Evolutionary conservation across 1,140 invertebrate species (phyloP), one percentile per base, ranked within the genome.

Genomic region (Rhagoletis pomonella): DNA sequence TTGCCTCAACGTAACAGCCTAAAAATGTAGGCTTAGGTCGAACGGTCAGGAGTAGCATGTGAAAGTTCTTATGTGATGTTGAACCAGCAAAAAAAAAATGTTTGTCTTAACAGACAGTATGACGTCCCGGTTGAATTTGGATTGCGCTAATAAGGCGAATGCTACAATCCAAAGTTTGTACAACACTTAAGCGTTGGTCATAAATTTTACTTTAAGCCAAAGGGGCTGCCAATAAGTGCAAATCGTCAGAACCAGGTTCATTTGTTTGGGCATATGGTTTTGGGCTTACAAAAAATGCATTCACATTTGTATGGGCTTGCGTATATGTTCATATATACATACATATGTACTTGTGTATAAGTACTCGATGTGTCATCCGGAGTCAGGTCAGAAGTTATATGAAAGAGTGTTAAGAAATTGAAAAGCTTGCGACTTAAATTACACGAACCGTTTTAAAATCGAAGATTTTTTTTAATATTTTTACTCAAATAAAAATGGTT

Each of bases 111-210:
- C 39, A 55, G n/a, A 55, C 1, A 19, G 73, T 29, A 55, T 50
- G 47, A 81, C n/a, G 17, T 81, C 73, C 47, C 19, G 44, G 47
- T 14, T 19, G 73, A 6, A 77, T 77, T 6, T 55, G 42, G 5
- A 2, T 29, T 55, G 47, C 6, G 73, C 42, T 81, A 81, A 81
- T 81, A 81, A 81, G 73, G 47, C 47, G n/a, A 9, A 55, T 50
- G 73, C 73, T 12, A 29, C 50, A 81, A 81, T 81, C 47, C 73
- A 58, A 81, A 81, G 19, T 81, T 81, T 58, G 50, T 81, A 58
- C 47, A 81, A 42, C 73, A 10, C 7, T 81, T 58, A 81, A 81
- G 50, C 47, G n/a, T 58, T 58, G 73, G 47, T 4, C 73, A 81
- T 81, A 58, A 81, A 81, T 55, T 81, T 4, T 19, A 14, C 17